phyloP scores from a whole-genome alignment of 1,140 invertebrate genomes.

The Bombus confusus region DNA sequence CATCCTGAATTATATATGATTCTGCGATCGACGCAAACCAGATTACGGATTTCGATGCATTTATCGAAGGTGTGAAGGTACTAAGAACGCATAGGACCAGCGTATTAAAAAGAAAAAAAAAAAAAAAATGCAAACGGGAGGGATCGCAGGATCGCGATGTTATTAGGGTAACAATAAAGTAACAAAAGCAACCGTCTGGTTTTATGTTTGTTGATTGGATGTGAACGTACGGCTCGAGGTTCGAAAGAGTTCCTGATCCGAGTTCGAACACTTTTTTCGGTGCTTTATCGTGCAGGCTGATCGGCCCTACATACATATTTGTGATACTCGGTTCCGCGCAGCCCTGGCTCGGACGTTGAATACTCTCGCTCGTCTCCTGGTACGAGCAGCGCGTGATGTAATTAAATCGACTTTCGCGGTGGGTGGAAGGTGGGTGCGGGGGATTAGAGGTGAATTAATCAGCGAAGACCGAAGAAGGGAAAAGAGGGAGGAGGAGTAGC shows the following conservation, averaged over 20 bases:
- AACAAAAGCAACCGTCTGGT: background rate
- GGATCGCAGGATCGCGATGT: background rate
- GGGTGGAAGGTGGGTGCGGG: background rate
- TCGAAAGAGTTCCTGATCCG: constrained; percentile 24
- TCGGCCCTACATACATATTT: constrained; percentile 42
- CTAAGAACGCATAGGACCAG: too few relatives aligned
- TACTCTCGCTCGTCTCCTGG: constrained; percentile 59
- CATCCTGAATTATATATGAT: too few relatives aligned
- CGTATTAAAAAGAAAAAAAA: too few relatives aligned
- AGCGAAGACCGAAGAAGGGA: background rate
- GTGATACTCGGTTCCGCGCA: constrained; percentile 50
- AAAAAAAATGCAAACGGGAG: background rate
- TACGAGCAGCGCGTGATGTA: constrained; percentile 61
- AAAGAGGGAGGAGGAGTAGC: too few relatives aligned
- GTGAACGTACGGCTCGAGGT: background rate
- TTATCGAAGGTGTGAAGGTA: too few relatives aligned
- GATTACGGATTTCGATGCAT: background rate
- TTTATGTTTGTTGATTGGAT: background rate
- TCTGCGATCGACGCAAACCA: too few relatives aligned
- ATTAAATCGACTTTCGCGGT: constrained; percentile 63
- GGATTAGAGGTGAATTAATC: constrained; percentile 13
- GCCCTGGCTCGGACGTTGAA: constrained; percentile 53
- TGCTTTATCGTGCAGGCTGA: constrained; percentile 47
- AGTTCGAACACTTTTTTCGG: constrained; percentile 29
- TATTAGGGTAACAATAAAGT: background rate